These are phyloP conservation scores for Colistium nudipinnis DNA, from an alignment of 2,113 vertebrate species.

Conservation along the genomic window DNA sequence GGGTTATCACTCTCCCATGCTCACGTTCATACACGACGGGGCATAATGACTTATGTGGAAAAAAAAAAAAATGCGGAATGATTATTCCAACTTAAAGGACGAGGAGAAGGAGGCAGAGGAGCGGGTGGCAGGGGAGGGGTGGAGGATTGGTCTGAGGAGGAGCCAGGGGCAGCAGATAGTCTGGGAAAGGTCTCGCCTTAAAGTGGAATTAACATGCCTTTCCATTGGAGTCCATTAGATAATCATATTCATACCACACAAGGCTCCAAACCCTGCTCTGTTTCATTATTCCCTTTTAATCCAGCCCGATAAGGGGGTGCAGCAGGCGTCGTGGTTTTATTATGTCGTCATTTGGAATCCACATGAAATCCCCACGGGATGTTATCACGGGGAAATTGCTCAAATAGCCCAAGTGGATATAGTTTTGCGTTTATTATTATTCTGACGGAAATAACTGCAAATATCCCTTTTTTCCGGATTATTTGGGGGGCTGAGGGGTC, in stretches of 20 bases:
- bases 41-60: slow-evolving; percentile 76
- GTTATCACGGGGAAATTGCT: slow-evolving; percentile 80
- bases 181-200: slow-evolving; percentile 81
- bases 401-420: slow-evolving; percentile 81
- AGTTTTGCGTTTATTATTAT: slow-evolving; percentile 81
- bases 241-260: slow-evolving; percentile 85
- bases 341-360: slow-evolving; percentile 81
- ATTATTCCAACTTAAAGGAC: slow-evolving; percentile 75
- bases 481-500: slow-evolving; percentile 54
- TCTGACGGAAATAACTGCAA: slow-evolving; percentile 80
- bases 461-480: slow-evolving; percentile 58
- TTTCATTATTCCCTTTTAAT: slow-evolving; percentile 83
- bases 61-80: slow-evolving; percentile 47
- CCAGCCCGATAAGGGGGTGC: slow-evolving; percentile 78
- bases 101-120: slow-evolving; percentile 45
- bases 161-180: slow-evolving; percentile 80
- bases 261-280: slow-evolving; percentile 78
- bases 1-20: slow-evolving; percentile 72
- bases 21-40: slow-evolving; percentile 65
- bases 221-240: slow-evolving; percentile 81
- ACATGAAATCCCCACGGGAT: slow-evolving; percentile 77
- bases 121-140: neutral
- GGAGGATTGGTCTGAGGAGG: slow-evolving; percentile 58
- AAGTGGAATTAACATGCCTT: slow-evolving; percentile 80
- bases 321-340: slow-evolving; percentile 76